Conservation (phyloP, 2,797 vertebrate genomes). For the Sebastes iracundus region DNA sequence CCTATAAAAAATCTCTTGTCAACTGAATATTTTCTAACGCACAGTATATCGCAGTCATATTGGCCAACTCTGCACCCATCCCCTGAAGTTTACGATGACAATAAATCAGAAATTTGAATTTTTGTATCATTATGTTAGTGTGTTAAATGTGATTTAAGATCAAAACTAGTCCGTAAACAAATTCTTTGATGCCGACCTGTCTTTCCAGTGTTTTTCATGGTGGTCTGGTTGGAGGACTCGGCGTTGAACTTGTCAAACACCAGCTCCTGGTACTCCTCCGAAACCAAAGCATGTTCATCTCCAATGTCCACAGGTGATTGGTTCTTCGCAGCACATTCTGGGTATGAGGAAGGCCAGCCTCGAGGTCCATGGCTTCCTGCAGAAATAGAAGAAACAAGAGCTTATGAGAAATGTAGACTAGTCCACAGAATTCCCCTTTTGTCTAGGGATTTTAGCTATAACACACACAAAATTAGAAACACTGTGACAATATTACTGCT, state of each 20-base stretch:
- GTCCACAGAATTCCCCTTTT: conserved; percentile 12
- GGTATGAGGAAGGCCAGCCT: conserved; percentile 89
- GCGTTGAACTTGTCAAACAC: conserved; percentile 90
- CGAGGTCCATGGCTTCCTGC: conserved; percentile 92
- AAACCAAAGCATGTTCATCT: conserved; percentile 86
- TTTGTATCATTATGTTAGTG: not conserved
- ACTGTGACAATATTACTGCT: conserved; percentile 12
- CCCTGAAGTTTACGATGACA: not conserved
- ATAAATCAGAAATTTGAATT: not conserved
- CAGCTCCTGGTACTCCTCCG: conserved; percentile 91
- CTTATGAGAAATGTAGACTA: conserved; percentile 13
- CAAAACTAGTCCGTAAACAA: not conserved
- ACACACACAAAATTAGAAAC: conserved; percentile 21
- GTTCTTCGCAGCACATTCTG: conserved; percentile 89
- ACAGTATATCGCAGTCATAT: not conserved
- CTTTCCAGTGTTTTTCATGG: conserved; percentile 99
- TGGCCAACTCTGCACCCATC: not conserved
- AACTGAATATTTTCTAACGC: too few species aligned
- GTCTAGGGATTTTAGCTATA: not conserved
- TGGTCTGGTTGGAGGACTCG: conserved; percentile 97
- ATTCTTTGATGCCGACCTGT: conserved; percentile 84
- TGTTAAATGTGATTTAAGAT: not conserved
- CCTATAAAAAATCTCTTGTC: not conserved
- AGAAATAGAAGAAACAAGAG: conserved; percentile 43
- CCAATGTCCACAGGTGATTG: conserved; percentile 96